A percentile compares a stretch with the other conserved stretches of the same genome.
These are phyloP conservation scores for Luscinia megarhynchos DNA, from an alignment of 2,797 vertebrate species.

Conservation along the genomic window DNA sequence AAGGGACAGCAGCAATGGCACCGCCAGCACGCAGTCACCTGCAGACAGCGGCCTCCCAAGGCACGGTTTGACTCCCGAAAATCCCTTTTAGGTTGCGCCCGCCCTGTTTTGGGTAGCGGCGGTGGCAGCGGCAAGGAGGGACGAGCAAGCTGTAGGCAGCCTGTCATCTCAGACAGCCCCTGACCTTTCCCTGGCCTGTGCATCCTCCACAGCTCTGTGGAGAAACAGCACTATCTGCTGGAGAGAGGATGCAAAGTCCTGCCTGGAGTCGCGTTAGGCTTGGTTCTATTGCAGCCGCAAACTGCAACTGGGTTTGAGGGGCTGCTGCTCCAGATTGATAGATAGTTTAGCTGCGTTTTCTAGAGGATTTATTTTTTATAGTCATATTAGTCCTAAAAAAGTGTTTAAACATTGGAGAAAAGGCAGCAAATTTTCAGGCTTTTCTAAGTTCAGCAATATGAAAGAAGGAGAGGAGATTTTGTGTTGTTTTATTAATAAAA, in stretches of 20 bases:
- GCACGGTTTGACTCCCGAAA: background rate
- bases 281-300: rapidly evolving
- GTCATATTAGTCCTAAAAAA: background rate
- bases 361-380: background rate
- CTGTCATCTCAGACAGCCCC: constrained; percentile 28
- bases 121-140: background rate
- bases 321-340: background rate
- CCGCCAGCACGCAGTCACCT: background rate
- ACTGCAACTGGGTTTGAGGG: background rate
- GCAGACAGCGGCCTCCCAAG: background rate
- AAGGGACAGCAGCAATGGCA: background rate
- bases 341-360: background rate
- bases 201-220: background rate
- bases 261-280: background rate
- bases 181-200: constrained; percentile 69
- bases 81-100: background rate
- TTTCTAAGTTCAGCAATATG: background rate
- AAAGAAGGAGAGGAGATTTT: background rate
- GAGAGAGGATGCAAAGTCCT: constrained; percentile 43
- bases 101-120: background rate
- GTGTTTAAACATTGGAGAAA: background rate
- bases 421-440: background rate
- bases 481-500: background rate
- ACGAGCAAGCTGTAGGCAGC: background rate
- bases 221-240: constrained; percentile 75